Evolutionary conservation across 2,797 vertebrate genomes (phyloP).

Genomic region (Geotrypetes seraphini): DNA sequence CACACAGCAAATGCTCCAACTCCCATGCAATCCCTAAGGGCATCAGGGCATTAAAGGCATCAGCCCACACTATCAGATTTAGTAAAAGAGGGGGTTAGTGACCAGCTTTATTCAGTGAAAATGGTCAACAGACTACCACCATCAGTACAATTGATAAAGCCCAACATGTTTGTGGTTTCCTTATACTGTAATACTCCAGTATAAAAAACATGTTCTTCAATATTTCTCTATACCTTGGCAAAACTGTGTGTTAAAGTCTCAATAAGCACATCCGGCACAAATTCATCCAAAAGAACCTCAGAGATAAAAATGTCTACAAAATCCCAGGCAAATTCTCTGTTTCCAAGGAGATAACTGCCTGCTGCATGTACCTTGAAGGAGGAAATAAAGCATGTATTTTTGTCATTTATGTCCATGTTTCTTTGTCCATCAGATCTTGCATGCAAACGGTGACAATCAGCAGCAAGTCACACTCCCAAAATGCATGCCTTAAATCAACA

Average conservation of each 20-base stretch:
- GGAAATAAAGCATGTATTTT: background rate
- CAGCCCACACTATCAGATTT: too few relatives aligned
- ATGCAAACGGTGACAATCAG: too few relatives aligned
- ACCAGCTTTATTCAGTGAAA: too few relatives aligned
- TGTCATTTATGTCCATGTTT: background rate
- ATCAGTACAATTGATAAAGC: too few relatives aligned
- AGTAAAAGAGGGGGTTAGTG: too few relatives aligned
- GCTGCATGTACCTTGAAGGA: background rate
- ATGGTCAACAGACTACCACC: too few relatives aligned
- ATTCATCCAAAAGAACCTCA: background rate
- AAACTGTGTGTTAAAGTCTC: background rate
- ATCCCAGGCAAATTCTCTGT: background rate
- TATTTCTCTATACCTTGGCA: constrained; percentile 1
- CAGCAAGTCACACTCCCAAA: background rate
- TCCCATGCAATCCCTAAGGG: too few relatives aligned
- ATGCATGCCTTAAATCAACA: too few relatives aligned
- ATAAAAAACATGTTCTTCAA: background rate
- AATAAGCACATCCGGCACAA: constrained; percentile 1
- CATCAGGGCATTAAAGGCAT: too few relatives aligned
- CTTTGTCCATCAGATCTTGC: background rate
- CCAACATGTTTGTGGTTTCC: too few relatives aligned
- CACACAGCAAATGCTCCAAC: too few relatives aligned
- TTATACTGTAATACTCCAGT: background rate
- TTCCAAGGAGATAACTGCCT: background rate
- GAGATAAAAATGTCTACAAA: background rate